These are phyloP conservation scores for Dascillus cervinus DNA, from an alignment of 2,888 invertebrate species.

Conservation along the genomic window DNA sequence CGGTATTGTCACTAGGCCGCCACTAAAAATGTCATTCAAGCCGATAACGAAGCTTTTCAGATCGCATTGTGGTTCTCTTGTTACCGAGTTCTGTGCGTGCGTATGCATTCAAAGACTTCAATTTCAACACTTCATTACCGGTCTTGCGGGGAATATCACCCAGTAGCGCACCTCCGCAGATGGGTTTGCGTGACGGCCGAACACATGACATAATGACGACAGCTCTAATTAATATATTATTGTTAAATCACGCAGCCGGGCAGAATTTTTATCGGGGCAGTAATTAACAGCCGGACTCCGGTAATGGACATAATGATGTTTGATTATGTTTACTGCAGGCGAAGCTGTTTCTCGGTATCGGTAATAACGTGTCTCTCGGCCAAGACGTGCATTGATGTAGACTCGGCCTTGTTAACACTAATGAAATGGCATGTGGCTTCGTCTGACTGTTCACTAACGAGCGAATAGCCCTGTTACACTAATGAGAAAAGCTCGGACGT, in stretches of 20 bases:
- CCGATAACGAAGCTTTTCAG: constrained; percentile 38
- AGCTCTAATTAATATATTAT: constrained; percentile 15
- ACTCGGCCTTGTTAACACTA: constrained; percentile 37
- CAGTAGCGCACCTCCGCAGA: constrained; percentile 4
- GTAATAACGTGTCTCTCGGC: constrained; percentile 23
- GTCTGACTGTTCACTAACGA: constrained; percentile 32
- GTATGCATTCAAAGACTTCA: constrained; percentile 20
- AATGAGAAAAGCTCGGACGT: constrained; percentile 42
- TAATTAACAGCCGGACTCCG: constrained; percentile 18
- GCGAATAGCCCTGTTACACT: constrained; percentile 39
- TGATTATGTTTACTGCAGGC: constrained; percentile 12
- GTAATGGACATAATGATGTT: constrained; percentile 15
- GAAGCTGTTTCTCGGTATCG: constrained; percentile 6
- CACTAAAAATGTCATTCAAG: constrained; percentile 36
- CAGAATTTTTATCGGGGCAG: constrained; percentile 15
- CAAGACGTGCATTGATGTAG: constrained; percentile 25
- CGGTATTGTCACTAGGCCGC: constrained; percentile 32
- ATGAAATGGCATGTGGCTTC: constrained; percentile 39
- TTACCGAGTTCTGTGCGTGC: constrained; percentile 20
- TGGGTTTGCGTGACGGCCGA: constrained; percentile 19
- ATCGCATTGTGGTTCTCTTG: constrained; percentile 20
- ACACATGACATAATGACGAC: constrained; percentile 3
- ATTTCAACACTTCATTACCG: constrained; percentile 15
- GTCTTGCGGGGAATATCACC: neutral
- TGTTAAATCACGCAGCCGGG: constrained; percentile 10